Conservation (phyloP, 2,797 vertebrate species). For the Peromyscus aztecus region DNA sequence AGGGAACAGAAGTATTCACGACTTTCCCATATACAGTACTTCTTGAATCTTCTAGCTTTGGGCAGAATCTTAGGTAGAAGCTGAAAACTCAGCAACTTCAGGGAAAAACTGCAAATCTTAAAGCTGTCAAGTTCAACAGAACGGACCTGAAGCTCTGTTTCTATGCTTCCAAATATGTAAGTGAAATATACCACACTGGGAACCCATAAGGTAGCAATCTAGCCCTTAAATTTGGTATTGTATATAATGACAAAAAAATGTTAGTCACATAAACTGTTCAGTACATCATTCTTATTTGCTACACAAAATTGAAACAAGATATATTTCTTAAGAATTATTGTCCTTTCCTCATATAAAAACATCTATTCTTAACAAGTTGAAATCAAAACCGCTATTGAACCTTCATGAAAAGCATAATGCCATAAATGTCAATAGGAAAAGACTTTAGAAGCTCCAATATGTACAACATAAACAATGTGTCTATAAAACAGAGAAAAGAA, state of each 20-base stretch:
- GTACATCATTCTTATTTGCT: not conserved
- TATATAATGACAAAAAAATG: conserved; percentile 6
- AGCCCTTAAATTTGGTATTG: conserved; percentile 44
- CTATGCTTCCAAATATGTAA: conserved; percentile 20
- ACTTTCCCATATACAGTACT: conserved; percentile 4
- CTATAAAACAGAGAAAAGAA: conserved; percentile 27
- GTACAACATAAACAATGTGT: not conserved
- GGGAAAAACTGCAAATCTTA: conserved; percentile 28
- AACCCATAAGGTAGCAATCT: not conserved
- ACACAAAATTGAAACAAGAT: conserved; percentile 46
- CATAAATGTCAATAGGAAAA: conserved; percentile 1
- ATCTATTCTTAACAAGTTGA: conserved; percentile 30
- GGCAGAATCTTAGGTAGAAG: conserved; percentile 61
- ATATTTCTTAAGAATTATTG: conserved; percentile 50
- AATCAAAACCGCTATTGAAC: conserved; percentile 27
- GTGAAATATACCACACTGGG: not conserved
- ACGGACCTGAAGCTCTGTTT: conserved; percentile 41
- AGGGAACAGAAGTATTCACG: conserved; percentile 64
- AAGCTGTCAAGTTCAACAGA: conserved; percentile 44
- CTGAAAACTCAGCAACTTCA: conserved; percentile 67
- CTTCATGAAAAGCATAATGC: conserved; percentile 27
- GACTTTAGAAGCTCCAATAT: conserved; percentile 19
- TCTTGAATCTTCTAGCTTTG: conserved; percentile 60
- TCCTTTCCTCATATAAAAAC: conserved; percentile 4
- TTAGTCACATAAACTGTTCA: not conserved